These are phyloP conservation scores for Rynchops niger DNA, from an alignment of 2,113 vertebrate genomes.

Conservation along the genomic window DNA sequence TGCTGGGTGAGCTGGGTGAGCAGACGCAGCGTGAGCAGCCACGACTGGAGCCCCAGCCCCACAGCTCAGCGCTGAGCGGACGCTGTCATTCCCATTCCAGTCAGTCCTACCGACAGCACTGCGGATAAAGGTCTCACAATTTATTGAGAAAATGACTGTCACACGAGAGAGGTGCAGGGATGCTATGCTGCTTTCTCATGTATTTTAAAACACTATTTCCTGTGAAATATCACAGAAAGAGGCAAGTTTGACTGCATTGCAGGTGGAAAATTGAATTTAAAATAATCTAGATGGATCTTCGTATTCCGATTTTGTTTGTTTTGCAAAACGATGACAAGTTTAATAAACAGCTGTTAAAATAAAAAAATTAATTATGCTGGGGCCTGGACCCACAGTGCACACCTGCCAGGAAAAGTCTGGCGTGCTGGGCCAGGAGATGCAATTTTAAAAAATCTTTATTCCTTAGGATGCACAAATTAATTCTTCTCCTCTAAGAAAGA, in stretches of 20 bases:
- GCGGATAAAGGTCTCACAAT: background rate
- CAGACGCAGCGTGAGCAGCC: background rate
- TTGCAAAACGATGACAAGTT: background rate
- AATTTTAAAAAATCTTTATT: background rate
- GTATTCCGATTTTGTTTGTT: background rate
- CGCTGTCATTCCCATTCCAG: background rate
- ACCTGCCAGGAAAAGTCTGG: background rate
- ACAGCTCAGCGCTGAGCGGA: rapidly evolving
- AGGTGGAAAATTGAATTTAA: background rate
- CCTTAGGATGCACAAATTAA: slow-evolving; percentile 41
- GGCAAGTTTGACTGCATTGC: background rate
- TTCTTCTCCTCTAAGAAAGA: slow-evolving; percentile 31
- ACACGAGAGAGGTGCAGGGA: background rate
- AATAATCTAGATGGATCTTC: background rate
- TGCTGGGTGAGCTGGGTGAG: background rate
- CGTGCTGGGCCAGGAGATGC: background rate
- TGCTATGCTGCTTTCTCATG: background rate
- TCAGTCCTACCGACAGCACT: background rate
- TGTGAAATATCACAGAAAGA: background rate
- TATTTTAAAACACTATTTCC: background rate
- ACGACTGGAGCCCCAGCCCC: background rate
- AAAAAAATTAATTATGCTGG: background rate
- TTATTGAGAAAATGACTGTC: background rate
- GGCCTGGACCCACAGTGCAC: background rate
- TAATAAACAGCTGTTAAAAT: background rate